Evolutionary conservation across 1,140 invertebrate species (phyloP).

Genomic region (Cepaea nemoralis): DNA sequence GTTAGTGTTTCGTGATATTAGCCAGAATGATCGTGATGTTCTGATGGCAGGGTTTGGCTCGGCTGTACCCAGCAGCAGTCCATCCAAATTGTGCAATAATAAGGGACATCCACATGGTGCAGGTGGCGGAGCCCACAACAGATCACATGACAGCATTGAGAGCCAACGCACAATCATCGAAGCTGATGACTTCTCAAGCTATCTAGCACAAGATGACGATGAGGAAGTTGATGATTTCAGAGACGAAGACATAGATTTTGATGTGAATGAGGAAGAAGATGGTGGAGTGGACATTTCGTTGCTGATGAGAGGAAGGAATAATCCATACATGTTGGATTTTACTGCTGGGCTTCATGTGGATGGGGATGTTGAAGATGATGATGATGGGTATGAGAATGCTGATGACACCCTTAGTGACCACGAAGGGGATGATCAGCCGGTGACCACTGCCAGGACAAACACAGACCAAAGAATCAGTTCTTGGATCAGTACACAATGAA

Average conservation of each 20-base stretch:
- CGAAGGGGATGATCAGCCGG: background rate
- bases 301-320: constrained; percentile 16
- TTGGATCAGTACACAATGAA: background rate
- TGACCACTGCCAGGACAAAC: background rate
- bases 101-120: background rate
- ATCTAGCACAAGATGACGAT: constrained; percentile 35
- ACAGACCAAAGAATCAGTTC: background rate
- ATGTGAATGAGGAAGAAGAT: background rate
- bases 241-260: constrained; percentile 36
- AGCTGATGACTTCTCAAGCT: constrained; percentile 35
- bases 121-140: constrained; percentile 2
- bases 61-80: background rate
- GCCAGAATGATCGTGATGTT: background rate
- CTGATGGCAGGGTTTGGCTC: background rate
- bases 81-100: background rate
- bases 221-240: constrained; percentile 23
- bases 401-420: constrained; percentile 35
- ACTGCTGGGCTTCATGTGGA: constrained; percentile 7
- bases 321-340: constrained; percentile 41
- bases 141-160: constrained; percentile 36
- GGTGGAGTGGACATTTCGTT: constrained; percentile 6
- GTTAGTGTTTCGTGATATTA: background rate
- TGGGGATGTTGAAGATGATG: constrained; percentile 24
- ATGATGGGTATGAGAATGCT: constrained; percentile 22
- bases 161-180: constrained; percentile 36